Percentiles rank a stretch among this genome's conserved stretches.
phyloP scores from a whole-genome alignment of 1,140 invertebrate species.

The Cydia splendana region DNA sequence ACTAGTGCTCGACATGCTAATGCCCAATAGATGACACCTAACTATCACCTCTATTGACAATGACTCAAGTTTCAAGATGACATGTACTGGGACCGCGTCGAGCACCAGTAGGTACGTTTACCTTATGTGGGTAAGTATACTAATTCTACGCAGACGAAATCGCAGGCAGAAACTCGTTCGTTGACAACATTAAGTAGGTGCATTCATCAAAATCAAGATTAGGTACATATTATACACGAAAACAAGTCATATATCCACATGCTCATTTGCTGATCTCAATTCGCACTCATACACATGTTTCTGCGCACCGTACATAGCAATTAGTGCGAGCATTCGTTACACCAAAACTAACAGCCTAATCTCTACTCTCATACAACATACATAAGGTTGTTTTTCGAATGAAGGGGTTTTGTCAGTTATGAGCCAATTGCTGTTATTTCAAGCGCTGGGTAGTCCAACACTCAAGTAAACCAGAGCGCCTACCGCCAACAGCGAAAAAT shows the following conservation, averaged over 20 bases:
- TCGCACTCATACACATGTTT: neutral
- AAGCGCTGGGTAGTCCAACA: neutral
- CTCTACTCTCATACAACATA: neutral
- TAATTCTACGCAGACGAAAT: too few species aligned
- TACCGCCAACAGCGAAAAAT: too few species aligned
- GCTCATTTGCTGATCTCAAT: neutral
- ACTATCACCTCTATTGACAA: too few species aligned
- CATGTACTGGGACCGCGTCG: too few species aligned
- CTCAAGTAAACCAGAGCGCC: neutral
- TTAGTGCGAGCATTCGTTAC: neutral
- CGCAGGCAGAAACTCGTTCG: too few species aligned
- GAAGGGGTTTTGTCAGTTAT: neutral
- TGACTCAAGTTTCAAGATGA: too few species aligned
- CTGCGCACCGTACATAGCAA: conserved; percentile 10
- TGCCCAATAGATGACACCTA: too few species aligned
- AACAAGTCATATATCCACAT: neutral
- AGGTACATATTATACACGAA: neutral
- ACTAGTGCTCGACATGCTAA: too few species aligned
- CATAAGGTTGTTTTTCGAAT: neutral
- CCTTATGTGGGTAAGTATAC: too few species aligned
- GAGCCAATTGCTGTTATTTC: neutral
- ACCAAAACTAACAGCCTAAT: neutral
- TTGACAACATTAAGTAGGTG: neutral
- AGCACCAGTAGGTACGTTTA: too few species aligned
- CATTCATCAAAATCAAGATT: neutral